A percentile compares a stretch with the other conserved stretches of the same genome.
Evolutionary conservation across 1,140 invertebrate genomes (phyloP).

Genomic region (Metopolophium dirhodum): DNA sequence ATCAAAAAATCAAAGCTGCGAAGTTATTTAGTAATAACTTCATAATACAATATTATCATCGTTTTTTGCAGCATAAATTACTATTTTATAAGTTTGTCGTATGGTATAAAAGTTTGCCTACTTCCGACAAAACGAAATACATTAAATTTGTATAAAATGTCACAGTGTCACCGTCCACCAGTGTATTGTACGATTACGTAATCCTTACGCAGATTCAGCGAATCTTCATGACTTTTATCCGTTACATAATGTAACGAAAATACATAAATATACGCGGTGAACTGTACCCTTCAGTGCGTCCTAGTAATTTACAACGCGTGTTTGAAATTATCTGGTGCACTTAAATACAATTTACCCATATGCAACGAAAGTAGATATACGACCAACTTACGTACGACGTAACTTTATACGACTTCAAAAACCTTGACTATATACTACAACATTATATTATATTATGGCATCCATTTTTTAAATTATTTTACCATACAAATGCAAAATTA

Average conservation of each 20-base stretch:
- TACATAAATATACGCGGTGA: background rate
- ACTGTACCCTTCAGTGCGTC: background rate
- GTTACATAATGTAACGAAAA: background rate
- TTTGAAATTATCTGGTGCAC: background rate
- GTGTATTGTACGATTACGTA: background rate
- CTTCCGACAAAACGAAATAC: background rate
- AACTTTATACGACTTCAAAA: conserved; percentile 2
- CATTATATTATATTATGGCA: background rate
- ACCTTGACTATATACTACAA: background rate
- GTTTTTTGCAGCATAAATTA: background rate
- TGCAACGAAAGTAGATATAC: background rate
- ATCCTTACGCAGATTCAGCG: background rate
- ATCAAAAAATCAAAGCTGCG: background rate
- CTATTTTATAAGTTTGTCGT: background rate
- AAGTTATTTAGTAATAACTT: background rate
- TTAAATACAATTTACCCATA: background rate
- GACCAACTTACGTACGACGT: too few species aligned
- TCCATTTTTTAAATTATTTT: background rate
- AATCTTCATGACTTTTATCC: background rate
- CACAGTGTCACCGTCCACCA: background rate
- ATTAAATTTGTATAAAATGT: background rate
- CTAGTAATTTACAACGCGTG: background rate
- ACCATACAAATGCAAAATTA: background rate
- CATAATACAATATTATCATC: background rate
- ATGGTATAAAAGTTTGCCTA: background rate